phyloP scores from a whole-genome alignment of 2,113 vertebrate species.

The Scolopax mira region DNA sequence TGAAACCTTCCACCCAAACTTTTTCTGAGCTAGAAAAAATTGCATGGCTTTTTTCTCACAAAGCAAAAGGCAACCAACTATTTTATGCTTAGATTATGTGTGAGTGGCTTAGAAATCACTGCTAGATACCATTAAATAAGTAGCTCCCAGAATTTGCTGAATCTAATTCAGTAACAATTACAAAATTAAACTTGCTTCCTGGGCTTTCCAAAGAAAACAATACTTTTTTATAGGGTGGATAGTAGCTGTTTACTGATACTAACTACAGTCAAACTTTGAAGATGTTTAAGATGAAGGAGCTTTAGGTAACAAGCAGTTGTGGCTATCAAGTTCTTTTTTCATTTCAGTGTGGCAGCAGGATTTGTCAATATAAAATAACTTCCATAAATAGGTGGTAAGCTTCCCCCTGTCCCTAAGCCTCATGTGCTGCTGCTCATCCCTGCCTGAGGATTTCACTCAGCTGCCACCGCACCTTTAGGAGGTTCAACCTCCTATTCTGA shows the following conservation, averaged over 20 bases:
- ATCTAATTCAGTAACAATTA: neutral
- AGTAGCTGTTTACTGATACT: neutral
- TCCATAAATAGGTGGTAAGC: rapidly evolving
- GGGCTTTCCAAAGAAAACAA: neutral
- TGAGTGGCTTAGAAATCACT: neutral
- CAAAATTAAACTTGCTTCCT: neutral
- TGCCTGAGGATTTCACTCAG: neutral
- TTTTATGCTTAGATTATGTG: neutral
- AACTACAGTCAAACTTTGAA: neutral
- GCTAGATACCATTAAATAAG: neutral
- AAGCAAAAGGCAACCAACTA: neutral
- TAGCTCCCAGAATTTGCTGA: neutral
- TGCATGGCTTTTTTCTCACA: neutral
- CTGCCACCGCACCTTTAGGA: neutral
- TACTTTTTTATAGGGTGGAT: neutral
- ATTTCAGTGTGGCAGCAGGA: neutral
- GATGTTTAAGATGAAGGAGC: neutral
- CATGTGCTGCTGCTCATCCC: neutral
- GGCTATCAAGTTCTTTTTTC: neutral
- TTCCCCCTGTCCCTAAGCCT: rapidly evolving
- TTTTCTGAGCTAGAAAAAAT: neutral
- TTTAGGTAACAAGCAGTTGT: neutral
- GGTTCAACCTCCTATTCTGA: neutral
- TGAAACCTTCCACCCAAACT: neutral
- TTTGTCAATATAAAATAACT: neutral